Conservation (phyloP, 2,888 invertebrate species). For the Pristionchus arcanus region DNA sequence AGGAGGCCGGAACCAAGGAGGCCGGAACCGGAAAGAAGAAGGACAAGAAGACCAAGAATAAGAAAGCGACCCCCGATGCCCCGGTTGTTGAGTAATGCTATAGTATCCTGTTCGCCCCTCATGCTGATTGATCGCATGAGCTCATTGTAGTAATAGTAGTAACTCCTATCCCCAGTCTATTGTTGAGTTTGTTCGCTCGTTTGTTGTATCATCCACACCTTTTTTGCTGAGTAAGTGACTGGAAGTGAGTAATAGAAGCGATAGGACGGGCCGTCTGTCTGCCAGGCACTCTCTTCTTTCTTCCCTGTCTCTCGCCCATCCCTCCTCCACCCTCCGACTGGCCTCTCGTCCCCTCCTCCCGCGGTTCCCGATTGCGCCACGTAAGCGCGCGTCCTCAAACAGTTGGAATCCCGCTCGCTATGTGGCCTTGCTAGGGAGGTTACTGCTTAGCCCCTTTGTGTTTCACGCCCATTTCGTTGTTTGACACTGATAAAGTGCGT, state of each 20-base stretch:
- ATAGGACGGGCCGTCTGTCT: background rate
- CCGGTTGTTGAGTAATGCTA: background rate
- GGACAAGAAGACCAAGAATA: constrained; percentile 20
- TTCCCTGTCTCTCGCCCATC: background rate
- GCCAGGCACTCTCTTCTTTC: background rate
- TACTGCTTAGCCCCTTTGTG: background rate
- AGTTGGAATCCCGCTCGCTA: background rate
- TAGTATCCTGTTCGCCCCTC: background rate
- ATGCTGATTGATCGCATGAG: background rate
- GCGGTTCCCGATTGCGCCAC: constrained; percentile 28
- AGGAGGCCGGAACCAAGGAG: too few relatives aligned
- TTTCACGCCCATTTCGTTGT: background rate
- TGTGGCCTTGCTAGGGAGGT: constrained; percentile 12
- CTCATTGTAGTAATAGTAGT: background rate
- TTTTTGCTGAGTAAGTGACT: constrained; percentile 22
- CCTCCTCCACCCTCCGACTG: background rate
- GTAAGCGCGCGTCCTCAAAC: background rate
- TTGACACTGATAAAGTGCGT: constrained; percentile 8
- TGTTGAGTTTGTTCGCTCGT: constrained; percentile 1
- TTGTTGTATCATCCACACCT: constrained; percentile 6
- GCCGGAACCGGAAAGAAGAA: constrained; percentile 30
- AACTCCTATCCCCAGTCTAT: background rate
- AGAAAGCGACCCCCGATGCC: background rate
- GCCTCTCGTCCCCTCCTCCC: background rate
- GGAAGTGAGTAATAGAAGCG: constrained; percentile 1